Evolutionary conservation across 2,113 vertebrate genomes (phyloP), one percentile per base, ranked within the genome.

Genomic region (Propithecus coquereli): DNA sequence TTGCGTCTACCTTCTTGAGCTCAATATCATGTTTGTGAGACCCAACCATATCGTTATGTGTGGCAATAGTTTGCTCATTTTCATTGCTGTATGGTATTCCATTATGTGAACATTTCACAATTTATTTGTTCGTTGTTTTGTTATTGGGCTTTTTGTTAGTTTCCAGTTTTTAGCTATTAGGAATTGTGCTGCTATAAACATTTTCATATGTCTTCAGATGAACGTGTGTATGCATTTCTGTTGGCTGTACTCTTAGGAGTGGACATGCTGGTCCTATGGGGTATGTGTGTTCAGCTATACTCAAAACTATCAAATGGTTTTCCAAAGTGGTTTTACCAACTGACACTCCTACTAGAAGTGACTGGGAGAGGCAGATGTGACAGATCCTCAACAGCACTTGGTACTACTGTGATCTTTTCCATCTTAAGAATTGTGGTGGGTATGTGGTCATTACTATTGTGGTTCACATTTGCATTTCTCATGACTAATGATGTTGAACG

Each of bases 31-130:
- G 7, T 25, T 23, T 63, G 32, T 9, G 27, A 73, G 52, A 66
- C 6, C 4, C 32, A 66, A 25, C 34, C 30, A 20, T 0, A 6
- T 1, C 34, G n/a, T 37, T 34, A 9, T 0, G 12, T 2, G 2
- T 47, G 32, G 66, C 8, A 14, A 52, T 0, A 32, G 37, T 20
- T n/a, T 30, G 43, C 37, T 85, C 65, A 47, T 43, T 61, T 61
- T 50, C 22, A 23, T 2, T 57, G 27, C 4, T 8, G 5, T 32
- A 70, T 0, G 11, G 14, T 32, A 45, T 37, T 52, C 30, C 27
- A 34, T 16, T 14, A 18, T 6, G 5, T 11, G 63, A 94, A n/a
- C 11, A 43, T 68, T 63, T 30, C 30, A 54, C 11, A 34, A 9
- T 68, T 65, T 63, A 10, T 20, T 13, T 86, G 23, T 40, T 79